Evolutionary conservation across 2,797 vertebrate genomes (phyloP).

Genomic region (Melanotaenia trifasciata): DNA sequence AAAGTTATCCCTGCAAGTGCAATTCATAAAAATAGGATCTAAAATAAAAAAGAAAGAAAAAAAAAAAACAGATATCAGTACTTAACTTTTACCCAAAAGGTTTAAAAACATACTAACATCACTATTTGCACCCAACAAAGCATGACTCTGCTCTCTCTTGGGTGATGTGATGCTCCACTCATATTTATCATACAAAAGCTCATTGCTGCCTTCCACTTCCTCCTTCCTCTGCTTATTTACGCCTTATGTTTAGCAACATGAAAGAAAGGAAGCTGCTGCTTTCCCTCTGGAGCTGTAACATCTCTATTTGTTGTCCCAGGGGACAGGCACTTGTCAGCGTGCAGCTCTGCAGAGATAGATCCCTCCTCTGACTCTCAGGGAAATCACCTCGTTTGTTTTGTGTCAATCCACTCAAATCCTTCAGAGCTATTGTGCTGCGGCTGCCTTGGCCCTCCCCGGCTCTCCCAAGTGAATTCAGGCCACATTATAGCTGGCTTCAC

Average conservation of each 20-base stretch:
- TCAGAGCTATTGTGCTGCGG: constrained; percentile 46
- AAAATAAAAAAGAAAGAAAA: not conserved
- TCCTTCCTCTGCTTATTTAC: constrained; percentile 33
- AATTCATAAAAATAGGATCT: not conserved
- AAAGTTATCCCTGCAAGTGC: not conserved
- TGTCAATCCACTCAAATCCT: constrained; percentile 78
- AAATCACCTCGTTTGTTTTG: constrained; percentile 79
- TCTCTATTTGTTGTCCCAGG: constrained; percentile 81
- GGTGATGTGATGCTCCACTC: not conserved
- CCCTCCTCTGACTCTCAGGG: constrained; percentile 68
- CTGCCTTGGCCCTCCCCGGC: constrained; percentile 36
- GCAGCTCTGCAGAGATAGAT: constrained; percentile 62
- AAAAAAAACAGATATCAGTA: not conserved
- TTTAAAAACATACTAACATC: not conserved
- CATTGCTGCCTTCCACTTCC: constrained; percentile 26
- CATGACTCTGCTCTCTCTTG: constrained; percentile 26
- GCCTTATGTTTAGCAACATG: constrained; percentile 66
- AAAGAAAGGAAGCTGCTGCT: constrained; percentile 62
- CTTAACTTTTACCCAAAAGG: not conserved
- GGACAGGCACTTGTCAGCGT: constrained; percentile 71
- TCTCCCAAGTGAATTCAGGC: constrained; percentile 40
- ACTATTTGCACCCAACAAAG: not conserved
- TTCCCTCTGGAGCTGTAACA: constrained; percentile 72
- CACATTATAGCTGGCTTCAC: constrained; percentile 21
- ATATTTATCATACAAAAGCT: constrained; percentile 22